Base-by-base conservation (phyloP, 92 coral and sea anemone species). In the Epizoanthus stellaris region DNA sequence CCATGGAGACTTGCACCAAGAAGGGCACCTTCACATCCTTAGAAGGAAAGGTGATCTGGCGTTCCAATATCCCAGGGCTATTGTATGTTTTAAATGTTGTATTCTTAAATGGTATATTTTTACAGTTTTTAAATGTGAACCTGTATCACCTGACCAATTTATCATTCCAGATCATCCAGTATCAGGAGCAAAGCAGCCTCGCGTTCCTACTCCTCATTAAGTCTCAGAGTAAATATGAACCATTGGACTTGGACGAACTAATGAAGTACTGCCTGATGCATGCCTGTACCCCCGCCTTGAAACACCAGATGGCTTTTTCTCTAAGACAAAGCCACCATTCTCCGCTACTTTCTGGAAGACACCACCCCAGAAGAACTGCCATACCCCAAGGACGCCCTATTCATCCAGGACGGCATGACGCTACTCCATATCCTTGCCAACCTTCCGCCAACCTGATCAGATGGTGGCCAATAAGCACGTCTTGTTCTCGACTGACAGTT, bases 261-360 rank as follows among this genome's bases (percentile, higher is more conserved):
- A 38, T 68, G 73, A 68, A 68, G 73, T 68, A 8, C 17, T 68
- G n/a, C 73, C 73, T 6, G 73, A n/a, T n/a, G n/a, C n/a, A n/a
- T 68, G 16, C 73, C 73, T 30, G n/a, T n/a, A n/a, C n/a, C n/a
- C 73, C 73, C 30, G 73, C 49, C 73, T 68, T 38, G 52, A 49
- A 6, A 68, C 47, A 8, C 73, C 47, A 4, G 73, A 68, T 34
- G 73, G 47, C 16, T 38, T 68, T 34, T 68, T 68, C 42, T 8
- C 73, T 6, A 68, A 68, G 17, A 38, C 52, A 11, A 68, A 68
- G 73, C 73, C 17, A 12, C 45, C 15, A 19, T 68, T 9, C 52
- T 68, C 11, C 73, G 39, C 17, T 34, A 68, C 39, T 5, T 68
- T 6, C 47, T 68, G 47, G 73, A 68, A 23, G 73, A 68, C 49